These are phyloP conservation scores for Nemoura dubitans DNA, from an alignment of 2,888 invertebrate genomes.

Conservation along the genomic window DNA sequence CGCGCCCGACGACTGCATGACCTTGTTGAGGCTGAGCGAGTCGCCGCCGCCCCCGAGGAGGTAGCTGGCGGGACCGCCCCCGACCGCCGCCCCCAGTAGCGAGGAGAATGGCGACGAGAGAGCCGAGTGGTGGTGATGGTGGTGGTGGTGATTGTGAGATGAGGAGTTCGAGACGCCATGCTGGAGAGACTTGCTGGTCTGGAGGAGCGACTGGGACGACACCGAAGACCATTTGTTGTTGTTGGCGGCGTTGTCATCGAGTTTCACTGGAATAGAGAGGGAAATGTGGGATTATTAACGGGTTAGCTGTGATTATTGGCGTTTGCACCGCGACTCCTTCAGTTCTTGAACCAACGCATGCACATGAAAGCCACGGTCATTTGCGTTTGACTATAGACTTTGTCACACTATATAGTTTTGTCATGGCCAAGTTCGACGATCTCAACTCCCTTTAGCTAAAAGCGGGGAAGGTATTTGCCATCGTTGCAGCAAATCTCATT, in stretches of 20 bases:
- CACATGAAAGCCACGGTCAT: too few relatives aligned
- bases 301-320: background rate
- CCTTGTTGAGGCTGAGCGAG: slow-evolving; percentile 53
- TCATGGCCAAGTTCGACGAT: too few relatives aligned
- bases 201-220: slow-evolving; percentile 59
- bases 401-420: too few relatives aligned
- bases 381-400: too few relatives aligned
- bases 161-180: slow-evolving; percentile 52
- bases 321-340: too few relatives aligned
- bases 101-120: slow-evolving; percentile 50
- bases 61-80: slow-evolving; percentile 55
- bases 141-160: slow-evolving; percentile 59
- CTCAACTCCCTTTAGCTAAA: too few relatives aligned
- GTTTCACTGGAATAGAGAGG: slow-evolving; percentile 59
- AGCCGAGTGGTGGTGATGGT: slow-evolving; percentile 56
- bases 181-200: slow-evolving; percentile 56
- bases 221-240: slow-evolving; percentile 61
- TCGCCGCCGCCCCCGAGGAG: slow-evolving; percentile 54
- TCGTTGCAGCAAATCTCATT: too few relatives aligned
- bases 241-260: slow-evolving; percentile 61
- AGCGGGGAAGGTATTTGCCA: too few relatives aligned
- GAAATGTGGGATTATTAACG: background rate
- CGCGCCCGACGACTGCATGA: slow-evolving; percentile 52
- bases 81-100: slow-evolving; percentile 57
- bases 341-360: too few relatives aligned